A percentile compares a stretch with the other conserved stretches of the same genome.
These are phyloP conservation scores for Dasyurus viverrinus DNA, from an alignment of 2,113 vertebrate genomes.

Conservation along the genomic window DNA sequence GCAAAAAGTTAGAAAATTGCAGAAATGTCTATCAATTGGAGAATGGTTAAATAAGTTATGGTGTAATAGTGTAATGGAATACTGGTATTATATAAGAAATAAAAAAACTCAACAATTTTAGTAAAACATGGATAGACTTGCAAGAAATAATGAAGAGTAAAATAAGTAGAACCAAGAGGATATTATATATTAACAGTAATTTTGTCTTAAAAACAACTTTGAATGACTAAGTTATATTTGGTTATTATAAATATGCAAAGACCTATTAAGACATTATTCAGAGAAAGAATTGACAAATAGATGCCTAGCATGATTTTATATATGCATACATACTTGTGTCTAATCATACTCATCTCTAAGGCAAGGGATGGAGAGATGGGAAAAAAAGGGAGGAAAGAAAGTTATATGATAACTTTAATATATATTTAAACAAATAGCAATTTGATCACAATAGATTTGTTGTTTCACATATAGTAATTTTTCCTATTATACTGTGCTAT, in stretches of 20 bases:
- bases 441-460: neutral
- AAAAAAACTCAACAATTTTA: neutral
- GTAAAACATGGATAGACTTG: neutral
- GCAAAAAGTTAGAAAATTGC: too few species aligned
- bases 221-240: too few species aligned
- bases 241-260: too few species aligned
- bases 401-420: too few species aligned
- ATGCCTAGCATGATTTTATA: neutral
- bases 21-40: neutral
- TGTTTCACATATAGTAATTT: neutral
- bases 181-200: too few species aligned
- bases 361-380: neutral
- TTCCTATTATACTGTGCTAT: neutral
- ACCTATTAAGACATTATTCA: too few species aligned
- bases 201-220: too few species aligned
- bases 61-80: neutral
- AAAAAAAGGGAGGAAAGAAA: too few species aligned
- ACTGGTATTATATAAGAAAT: neutral
- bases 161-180: neutral
- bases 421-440: neutral
- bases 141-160: neutral
- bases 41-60: neutral
- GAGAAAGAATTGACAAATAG: too few species aligned
- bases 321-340: neutral
- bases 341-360: neutral